Evolutionary conservation across 1,140 invertebrate species (phyloP).

Genomic region (Helicoverpa zea): DNA sequence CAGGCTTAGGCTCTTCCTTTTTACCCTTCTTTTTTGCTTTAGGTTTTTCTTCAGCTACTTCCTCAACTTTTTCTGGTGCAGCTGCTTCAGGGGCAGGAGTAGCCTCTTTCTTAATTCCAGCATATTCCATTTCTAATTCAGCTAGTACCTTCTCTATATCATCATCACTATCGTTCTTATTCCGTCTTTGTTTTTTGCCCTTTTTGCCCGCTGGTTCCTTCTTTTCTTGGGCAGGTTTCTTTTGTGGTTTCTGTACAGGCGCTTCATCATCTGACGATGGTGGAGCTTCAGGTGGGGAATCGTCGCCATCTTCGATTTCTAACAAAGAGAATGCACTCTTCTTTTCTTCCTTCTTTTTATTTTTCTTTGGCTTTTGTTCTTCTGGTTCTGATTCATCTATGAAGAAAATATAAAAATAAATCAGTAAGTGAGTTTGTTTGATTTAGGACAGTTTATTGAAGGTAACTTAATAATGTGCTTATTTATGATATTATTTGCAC

Average conservation of each 20-base stretch:
- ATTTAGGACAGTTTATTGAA: no score
- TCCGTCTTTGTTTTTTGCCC: constrained; percentile 91
- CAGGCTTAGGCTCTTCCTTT: constrained; percentile 82
- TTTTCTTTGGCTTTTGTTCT: constrained; percentile 80
- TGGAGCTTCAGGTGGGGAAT: constrained; percentile 79
- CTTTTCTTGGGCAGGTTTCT: constrained; percentile 86
- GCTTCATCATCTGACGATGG: constrained; percentile 85
- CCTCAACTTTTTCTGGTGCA: constrained; percentile 79
- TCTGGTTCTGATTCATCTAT: constrained; percentile 84
- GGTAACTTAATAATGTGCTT: no score
- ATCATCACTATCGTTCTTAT: constrained; percentile 93
- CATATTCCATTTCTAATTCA: constrained; percentile 93
- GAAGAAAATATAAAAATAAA: constrained; percentile 14
- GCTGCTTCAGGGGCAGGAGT: constrained; percentile 70
- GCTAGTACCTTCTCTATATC: constrained; percentile 95
- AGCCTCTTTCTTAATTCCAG: constrained; percentile 87
- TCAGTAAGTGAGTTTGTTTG: background rate
- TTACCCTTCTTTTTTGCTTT: constrained; percentile 85
- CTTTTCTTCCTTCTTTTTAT: constrained; percentile 85
- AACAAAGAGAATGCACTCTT: constrained; percentile 89
- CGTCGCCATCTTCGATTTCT: constrained; percentile 87
- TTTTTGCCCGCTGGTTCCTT: constrained; percentile 89
- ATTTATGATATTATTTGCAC: no score
- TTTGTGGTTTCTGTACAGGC: constrained; percentile 77
- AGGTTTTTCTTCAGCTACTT: constrained; percentile 85